These are phyloP conservation scores for Drosophila borealis DNA, from an alignment of 2,888 invertebrate genomes.

Conservation along the genomic window DNA sequence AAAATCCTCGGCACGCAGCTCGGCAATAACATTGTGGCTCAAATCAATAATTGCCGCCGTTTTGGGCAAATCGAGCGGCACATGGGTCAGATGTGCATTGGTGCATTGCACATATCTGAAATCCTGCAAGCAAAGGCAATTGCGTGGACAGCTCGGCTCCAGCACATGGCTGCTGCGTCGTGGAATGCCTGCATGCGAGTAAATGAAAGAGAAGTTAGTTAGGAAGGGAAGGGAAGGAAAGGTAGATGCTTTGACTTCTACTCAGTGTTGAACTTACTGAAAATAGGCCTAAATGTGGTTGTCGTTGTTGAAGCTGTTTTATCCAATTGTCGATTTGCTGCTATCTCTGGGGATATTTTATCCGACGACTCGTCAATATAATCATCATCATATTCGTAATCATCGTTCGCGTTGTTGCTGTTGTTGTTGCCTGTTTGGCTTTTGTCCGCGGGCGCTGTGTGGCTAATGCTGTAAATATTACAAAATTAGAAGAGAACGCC, in stretches of 20 bases:
- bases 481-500: slow-evolving; percentile 10
- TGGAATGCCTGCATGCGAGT: slow-evolving; percentile 65
- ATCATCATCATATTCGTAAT: slow-evolving; percentile 70
- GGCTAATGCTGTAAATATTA: slow-evolving; percentile 65
- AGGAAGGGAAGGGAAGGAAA: too few species aligned
- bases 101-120: slow-evolving; percentile 85
- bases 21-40: slow-evolving; percentile 82
- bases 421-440: slow-evolving; percentile 52
- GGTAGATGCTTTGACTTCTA: not conserved
- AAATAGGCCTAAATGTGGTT: slow-evolving; percentile 70
- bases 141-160: slow-evolving; percentile 81
- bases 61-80: slow-evolving; percentile 85
- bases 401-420: slow-evolving; percentile 22
- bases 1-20: slow-evolving; percentile 79
- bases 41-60: slow-evolving; percentile 82
- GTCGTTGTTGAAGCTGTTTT: slow-evolving; percentile 63
- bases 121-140: slow-evolving; percentile 82
- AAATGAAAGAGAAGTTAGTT: too few species aligned
- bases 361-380: slow-evolving; percentile 54
- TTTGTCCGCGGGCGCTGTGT: slow-evolving; percentile 67
- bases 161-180: slow-evolving; percentile 80
- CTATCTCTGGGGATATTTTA: slow-evolving; percentile 46
- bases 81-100: slow-evolving; percentile 85
- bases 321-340: slow-evolving; percentile 59
- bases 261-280: slow-evolving; percentile 54